phyloP scores from a whole-genome alignment of 2,113 vertebrate genomes.

The Mormoops blainvillei region DNA sequence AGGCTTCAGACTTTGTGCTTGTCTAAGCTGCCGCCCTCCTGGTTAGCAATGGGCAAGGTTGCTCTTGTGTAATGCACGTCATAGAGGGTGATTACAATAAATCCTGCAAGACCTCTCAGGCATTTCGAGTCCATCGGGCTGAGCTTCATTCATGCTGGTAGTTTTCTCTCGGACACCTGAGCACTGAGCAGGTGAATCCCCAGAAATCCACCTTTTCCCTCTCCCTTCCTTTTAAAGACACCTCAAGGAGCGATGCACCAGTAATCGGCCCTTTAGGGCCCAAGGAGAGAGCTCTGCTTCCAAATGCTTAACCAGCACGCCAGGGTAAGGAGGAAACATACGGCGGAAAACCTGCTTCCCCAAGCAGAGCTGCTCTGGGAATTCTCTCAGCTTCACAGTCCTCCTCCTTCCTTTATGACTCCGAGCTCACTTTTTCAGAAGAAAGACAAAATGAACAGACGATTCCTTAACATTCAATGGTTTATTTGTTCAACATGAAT shows the following conservation, averaged over 20 bases:
- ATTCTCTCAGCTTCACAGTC: neutral
- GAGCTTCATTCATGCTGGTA: neutral
- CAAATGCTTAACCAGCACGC: neutral
- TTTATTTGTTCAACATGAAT: neutral
- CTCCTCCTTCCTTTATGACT: neutral
- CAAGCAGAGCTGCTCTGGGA: neutral
- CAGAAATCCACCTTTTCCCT: neutral
- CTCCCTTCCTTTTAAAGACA: neutral
- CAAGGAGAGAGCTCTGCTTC: neutral
- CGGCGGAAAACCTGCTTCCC: neutral
- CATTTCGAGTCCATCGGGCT: neutral
- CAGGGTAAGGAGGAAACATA: neutral
- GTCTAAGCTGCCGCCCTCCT: neutral
- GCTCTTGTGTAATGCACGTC: neutral
- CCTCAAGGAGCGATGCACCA: neutral
- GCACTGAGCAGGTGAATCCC: neutral
- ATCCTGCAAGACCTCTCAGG: neutral
- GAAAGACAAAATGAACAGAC: neutral
- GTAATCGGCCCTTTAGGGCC: neutral
- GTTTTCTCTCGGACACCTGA: constrained; percentile 13
- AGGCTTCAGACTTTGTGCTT: neutral
- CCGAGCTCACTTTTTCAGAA: neutral
- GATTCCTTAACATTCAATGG: neutral
- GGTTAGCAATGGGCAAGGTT: neutral
- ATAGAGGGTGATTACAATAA: neutral